A percentile compares a stretch with the other conserved stretches of the same genome.
Conservation (phyloP, 2,113 vertebrate genomes). For the Zapus hudsonius region DNA sequence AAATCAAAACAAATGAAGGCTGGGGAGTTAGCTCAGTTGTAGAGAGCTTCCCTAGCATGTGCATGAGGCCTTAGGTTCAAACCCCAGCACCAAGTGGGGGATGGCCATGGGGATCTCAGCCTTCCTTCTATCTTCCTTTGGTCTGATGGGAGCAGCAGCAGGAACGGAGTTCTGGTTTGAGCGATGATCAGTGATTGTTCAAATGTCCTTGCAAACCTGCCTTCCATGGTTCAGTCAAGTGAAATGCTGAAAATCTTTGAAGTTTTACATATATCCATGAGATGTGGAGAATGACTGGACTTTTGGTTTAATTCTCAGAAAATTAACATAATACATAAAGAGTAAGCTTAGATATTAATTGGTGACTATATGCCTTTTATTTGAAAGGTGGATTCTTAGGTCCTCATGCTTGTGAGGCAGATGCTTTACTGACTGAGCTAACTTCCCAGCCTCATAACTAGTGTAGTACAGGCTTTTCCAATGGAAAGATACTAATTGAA, state of each 20-base stretch:
- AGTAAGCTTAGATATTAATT: background rate
- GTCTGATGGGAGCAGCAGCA: background rate
- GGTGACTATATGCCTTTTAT: background rate
- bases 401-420: no score
- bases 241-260: background rate
- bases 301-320: conserved; percentile 41
- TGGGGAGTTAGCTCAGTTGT: background rate
- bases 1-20: background rate
- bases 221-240: background rate
- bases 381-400: no score
- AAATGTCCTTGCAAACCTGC: background rate
- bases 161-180: background rate
- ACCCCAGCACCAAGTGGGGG: background rate
- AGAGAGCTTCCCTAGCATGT: background rate
- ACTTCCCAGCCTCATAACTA: no score
- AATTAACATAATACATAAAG: conserved; percentile 19
- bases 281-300: background rate
- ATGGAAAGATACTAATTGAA: background rate
- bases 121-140: background rate
- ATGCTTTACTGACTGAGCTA: no score
- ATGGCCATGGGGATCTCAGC: background rate
- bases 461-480: background rate
- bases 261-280: background rate
- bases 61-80: background rate
- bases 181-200: background rate